phyloP scores from a whole-genome alignment of 1,140 invertebrate species.

The Kradibia gibbosae region DNA sequence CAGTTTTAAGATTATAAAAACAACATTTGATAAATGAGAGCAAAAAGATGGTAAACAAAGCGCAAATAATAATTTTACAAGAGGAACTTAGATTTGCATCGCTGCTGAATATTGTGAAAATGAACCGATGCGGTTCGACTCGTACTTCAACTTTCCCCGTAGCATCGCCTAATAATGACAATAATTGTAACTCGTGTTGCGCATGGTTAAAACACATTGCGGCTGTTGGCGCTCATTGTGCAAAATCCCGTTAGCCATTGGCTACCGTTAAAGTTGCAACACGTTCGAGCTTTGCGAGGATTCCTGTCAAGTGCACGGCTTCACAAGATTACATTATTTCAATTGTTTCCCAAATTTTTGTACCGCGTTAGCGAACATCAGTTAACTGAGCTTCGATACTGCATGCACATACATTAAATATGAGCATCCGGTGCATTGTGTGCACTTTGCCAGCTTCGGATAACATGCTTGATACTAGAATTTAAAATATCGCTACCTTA shows the following conservation, averaged over 20 bases:
- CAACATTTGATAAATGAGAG: neutral
- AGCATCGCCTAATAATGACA: conserved; percentile 49
- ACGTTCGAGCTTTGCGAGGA: neutral
- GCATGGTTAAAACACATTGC: conserved; percentile 50
- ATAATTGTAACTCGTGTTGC: conserved; percentile 54
- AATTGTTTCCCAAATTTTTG: neutral
- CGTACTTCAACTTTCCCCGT: neutral
- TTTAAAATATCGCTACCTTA: neutral
- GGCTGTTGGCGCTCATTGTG: conserved; percentile 49
- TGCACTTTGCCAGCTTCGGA: too few relatives aligned
- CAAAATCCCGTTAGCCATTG: conserved; percentile 50
- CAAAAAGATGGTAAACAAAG: neutral
- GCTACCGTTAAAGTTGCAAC: neutral
- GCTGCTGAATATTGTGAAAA: neutral
- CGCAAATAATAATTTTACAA: neutral
- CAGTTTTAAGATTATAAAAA: too few relatives aligned
- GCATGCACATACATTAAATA: too few relatives aligned
- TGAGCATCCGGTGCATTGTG: too few relatives aligned
- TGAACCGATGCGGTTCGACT: neutral
- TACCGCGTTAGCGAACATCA: too few relatives aligned
- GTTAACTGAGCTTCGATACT: too few relatives aligned
- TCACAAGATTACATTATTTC: neutral
- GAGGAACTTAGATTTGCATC: neutral
- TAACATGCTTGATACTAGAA: too few relatives aligned
- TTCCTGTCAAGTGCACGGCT: neutral